Percentiles rank a stretch among this genome's conserved stretches.
phyloP scores from a whole-genome alignment of 2,888 invertebrate species.

The Boloria selene region DNA sequence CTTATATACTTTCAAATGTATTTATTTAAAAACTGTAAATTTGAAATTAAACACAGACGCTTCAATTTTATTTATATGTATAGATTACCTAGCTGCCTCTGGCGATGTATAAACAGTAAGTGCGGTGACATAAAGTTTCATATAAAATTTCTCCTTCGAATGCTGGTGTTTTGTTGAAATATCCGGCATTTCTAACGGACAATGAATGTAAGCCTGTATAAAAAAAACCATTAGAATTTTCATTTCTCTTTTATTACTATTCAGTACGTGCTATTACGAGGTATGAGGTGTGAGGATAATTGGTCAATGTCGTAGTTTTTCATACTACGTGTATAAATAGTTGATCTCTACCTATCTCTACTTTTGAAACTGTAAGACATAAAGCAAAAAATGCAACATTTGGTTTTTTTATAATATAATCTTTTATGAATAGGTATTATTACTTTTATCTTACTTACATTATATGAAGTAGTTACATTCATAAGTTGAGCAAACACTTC shows the following conservation, averaged over 20 bases:
- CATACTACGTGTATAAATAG: no score
- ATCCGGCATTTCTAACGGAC: slow-evolving; percentile 86
- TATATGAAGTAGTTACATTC: slow-evolving; percentile 85
- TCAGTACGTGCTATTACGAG: no score
- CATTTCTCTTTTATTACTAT: no score
- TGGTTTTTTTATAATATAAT: not conserved
- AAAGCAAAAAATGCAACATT: no score
- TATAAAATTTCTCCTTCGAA: slow-evolving; percentile 79
- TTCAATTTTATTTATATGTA: no score
- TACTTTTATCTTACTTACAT: slow-evolving; percentile 69
- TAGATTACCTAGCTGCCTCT: slow-evolving; percentile 81
- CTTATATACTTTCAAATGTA: no score
- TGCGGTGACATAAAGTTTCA: slow-evolving; percentile 83
- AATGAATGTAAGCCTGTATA: slow-evolving; percentile 84
- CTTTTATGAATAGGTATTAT: not conserved
- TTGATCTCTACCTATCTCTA: no score
- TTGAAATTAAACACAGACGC: no score
- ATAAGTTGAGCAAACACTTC: slow-evolving; percentile 89
- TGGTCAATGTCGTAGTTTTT: no score
- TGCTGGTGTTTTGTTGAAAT: slow-evolving; percentile 82
- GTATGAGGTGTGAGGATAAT: no score
- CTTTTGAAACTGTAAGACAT: no score
- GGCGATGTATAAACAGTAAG: slow-evolving; percentile 82
- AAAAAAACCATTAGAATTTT: not conserved
- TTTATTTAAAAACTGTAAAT: no score